phyloP scores from a whole-genome alignment of 2,888 invertebrate species.

The Teleogryllus oceanicus region DNA sequence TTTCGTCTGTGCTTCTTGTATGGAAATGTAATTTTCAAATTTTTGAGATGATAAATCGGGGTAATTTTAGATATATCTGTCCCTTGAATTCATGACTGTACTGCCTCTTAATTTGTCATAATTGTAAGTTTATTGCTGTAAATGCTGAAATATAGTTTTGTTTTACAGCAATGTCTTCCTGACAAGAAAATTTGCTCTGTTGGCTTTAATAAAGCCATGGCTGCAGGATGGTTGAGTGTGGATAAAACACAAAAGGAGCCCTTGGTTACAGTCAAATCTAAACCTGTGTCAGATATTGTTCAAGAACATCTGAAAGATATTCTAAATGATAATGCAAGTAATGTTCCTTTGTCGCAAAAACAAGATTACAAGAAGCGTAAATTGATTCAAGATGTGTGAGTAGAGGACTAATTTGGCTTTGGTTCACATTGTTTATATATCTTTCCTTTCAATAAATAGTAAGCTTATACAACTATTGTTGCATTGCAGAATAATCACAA shows the following conservation, averaged over 20 bases:
- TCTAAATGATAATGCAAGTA: constrained; percentile 54
- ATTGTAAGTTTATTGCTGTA: neutral
- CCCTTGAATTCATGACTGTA: too few species aligned
- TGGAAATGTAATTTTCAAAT: neutral
- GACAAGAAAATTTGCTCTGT: constrained; percentile 48
- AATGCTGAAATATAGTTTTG: neutral
- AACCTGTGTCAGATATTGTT: constrained; percentile 66
- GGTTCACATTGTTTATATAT: neutral
- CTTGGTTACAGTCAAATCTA: constrained; percentile 70
- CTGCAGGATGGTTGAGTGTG: constrained; percentile 83
- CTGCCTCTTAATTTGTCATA: neutral
- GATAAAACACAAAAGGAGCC: constrained; percentile 72
- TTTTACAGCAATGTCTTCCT: neutral
- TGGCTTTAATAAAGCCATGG: constrained; percentile 93
- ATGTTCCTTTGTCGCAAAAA: constrained; percentile 65
- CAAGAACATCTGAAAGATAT: constrained; percentile 68
- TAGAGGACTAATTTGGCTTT: neutral
- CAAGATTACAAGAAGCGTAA: constrained; percentile 93
- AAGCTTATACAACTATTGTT: constrained; percentile 18
- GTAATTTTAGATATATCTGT: neutral
- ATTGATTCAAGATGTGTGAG: constrained; percentile 74
- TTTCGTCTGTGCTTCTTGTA: too few species aligned
- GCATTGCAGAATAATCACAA: constrained; percentile 62
- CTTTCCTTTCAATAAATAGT: neutral
- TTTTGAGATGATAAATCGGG: neutral